Conservation (phyloP, 2,113 vertebrate species). For the Motacilla alba region DNA sequence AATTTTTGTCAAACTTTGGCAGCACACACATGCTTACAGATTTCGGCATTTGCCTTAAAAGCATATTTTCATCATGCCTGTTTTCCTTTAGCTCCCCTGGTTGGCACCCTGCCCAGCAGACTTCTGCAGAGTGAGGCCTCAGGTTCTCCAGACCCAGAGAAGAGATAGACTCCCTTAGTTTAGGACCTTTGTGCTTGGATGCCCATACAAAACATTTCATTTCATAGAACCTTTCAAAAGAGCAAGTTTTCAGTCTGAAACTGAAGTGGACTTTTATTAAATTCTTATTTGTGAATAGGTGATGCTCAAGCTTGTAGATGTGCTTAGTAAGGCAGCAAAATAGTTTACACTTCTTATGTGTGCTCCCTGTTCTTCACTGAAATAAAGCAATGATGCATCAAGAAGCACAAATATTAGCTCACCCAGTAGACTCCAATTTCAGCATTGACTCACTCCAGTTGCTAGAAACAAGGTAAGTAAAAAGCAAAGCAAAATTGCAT, state of each 20-base stretch:
- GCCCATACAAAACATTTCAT: neutral
- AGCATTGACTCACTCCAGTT: neutral
- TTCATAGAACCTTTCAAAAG: neutral
- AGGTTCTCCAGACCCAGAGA: neutral
- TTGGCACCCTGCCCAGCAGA: constrained; percentile 4
- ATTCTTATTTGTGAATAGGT: neutral
- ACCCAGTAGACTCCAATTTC: neutral
- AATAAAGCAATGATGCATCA: neutral
- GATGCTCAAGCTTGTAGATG: neutral
- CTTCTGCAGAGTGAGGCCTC: neutral
- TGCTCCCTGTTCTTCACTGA: neutral
- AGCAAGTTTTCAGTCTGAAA: neutral
- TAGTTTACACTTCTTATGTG: neutral
- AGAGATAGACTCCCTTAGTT: neutral
- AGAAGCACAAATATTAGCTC: neutral
- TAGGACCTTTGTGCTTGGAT: neutral
- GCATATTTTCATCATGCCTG: neutral
- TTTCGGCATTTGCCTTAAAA: constrained; percentile 6
- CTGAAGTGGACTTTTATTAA: neutral
- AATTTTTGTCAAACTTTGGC: constrained; percentile 47
- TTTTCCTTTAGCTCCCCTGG: constrained; percentile 1
- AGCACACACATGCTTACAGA: constrained; percentile 9
- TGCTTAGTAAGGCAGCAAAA: neutral
- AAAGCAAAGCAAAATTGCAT: neutral
- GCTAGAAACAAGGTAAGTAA: neutral